Conservation (phyloP, 2,797 vertebrate genomes). For the Lateolabrax maculatus region DNA sequence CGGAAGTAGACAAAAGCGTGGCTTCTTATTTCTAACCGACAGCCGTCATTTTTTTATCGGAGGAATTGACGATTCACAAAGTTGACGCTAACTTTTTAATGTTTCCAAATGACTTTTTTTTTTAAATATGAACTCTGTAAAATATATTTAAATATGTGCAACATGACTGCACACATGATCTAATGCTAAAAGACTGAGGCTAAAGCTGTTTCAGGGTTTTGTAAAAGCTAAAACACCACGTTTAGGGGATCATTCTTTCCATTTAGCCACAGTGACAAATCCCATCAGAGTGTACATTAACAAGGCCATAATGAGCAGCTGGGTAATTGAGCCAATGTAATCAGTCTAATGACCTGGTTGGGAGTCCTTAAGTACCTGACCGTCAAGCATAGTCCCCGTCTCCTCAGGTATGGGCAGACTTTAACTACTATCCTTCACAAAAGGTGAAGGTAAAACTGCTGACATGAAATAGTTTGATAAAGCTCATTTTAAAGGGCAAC, state of each 20-base stretch:
- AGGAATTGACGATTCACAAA: not conserved
- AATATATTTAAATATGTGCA: not conserved
- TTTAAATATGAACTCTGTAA: not conserved
- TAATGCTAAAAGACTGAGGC: not conserved
- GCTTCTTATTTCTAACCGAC: not conserved
- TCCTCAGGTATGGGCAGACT: not conserved
- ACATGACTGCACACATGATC: not conserved
- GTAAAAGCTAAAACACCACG: not conserved
- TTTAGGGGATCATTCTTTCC: not conserved
- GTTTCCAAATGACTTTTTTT: not conserved
- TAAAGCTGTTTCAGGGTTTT: not conserved
- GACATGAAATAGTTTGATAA: not conserved
- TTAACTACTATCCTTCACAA: not conserved
- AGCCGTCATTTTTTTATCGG: not conserved
- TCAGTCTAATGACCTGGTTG: conserved; percentile 30
- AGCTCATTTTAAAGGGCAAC: no score
- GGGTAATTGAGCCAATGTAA: conserved; percentile 64
- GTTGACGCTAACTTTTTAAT: not conserved
- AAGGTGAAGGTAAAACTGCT: not conserved
- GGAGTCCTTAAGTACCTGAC: not conserved
- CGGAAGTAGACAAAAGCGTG: not conserved
- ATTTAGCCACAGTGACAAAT: conserved; percentile 42
- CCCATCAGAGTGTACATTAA: conserved; percentile 44
- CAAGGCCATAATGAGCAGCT: conserved; percentile 49
- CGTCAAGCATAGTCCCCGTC: not conserved